These are phyloP conservation scores for Apus apus DNA, from an alignment of 2,113 vertebrate genomes.

Conservation along the genomic window DNA sequence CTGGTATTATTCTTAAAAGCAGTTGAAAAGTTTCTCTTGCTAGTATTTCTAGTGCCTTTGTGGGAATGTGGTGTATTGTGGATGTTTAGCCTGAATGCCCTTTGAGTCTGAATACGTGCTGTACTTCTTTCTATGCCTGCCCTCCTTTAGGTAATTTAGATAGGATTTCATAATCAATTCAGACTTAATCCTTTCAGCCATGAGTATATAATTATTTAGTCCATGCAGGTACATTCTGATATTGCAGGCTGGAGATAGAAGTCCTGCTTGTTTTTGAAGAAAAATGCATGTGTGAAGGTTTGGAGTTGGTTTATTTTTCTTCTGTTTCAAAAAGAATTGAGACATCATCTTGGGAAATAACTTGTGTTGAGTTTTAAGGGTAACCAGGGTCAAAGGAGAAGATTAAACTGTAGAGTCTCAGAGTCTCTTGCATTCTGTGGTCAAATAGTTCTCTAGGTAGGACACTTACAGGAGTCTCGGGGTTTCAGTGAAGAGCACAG, in stretches of 20 bases:
- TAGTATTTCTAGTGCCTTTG: neutral
- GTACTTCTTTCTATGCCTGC: neutral
- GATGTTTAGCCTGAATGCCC: neutral
- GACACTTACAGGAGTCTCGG: neutral
- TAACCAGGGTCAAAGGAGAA: neutral
- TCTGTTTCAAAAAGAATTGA: neutral
- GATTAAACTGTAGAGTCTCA: neutral
- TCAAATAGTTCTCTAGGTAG: neutral
- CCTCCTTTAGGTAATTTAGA: neutral
- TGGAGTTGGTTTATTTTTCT: neutral
- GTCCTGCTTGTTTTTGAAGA: neutral
- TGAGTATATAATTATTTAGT: neutral
- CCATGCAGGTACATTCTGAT: neutral
- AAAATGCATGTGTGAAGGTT: neutral
- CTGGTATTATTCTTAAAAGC: neutral
- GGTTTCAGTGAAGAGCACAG: neutral
- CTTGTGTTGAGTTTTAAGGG: neutral
- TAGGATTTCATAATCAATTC: neutral
- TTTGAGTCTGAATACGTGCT: neutral
- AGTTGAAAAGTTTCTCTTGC: neutral
- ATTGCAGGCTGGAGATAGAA: neutral
- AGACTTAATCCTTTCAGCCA: neutral
- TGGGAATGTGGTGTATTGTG: neutral
- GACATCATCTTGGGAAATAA: neutral
- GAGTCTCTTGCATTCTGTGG: neutral